Evolutionary conservation across 2,797 vertebrate species (phyloP).

Genomic region (Borostomias antarcticus): DNA sequence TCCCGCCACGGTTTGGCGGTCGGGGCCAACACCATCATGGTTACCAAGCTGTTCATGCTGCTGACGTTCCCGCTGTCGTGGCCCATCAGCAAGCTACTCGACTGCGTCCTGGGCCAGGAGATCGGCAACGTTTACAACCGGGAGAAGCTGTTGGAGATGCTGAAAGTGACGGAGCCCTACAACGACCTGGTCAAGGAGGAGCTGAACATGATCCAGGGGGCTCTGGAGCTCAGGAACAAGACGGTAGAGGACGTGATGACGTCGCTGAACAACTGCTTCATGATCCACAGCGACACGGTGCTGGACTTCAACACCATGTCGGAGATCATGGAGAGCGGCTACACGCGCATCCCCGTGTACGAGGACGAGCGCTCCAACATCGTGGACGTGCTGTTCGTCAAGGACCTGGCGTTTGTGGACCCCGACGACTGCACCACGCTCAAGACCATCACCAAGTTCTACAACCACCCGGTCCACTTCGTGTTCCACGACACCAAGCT

Average conservation of each 20-base stretch:
- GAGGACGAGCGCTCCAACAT: slow-evolving; percentile 93
- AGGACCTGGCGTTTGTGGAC: slow-evolving; percentile 96
- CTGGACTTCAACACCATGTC: slow-evolving; percentile 98
- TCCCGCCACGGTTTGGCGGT: slow-evolving; percentile 94
- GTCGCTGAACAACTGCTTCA: slow-evolving; percentile 87
- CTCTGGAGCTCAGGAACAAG: slow-evolving; percentile 93
- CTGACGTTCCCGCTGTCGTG: slow-evolving; percentile 91
- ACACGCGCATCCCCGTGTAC: slow-evolving; percentile 92
- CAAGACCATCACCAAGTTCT: slow-evolving; percentile 98
- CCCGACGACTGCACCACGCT: slow-evolving; percentile 94
- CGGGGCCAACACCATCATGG: slow-evolving; percentile 89
- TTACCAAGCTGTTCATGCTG: slow-evolving; percentile 95
- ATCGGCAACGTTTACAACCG: slow-evolving; percentile 97
- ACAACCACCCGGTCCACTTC: slow-evolving; percentile 97
- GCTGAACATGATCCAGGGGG: slow-evolving; percentile 97
- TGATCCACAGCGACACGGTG: slow-evolving; percentile 88
- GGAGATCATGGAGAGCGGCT: slow-evolving; percentile 97
- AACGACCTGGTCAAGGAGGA: slow-evolving; percentile 95
- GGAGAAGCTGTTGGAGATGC: slow-evolving; percentile 96
- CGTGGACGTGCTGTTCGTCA: slow-evolving; percentile 93
- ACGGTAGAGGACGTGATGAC: slow-evolving; percentile 97
- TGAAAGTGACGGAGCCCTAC: slow-evolving; percentile 94
- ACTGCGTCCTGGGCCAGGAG: slow-evolving; percentile 91
- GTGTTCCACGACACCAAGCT: slow-evolving; percentile 97
- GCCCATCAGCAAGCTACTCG: slow-evolving; percentile 92